These are phyloP conservation scores for Sinonovacula constricta DNA, from an alignment of 1,140 invertebrate genomes.

Conservation along the genomic window DNA sequence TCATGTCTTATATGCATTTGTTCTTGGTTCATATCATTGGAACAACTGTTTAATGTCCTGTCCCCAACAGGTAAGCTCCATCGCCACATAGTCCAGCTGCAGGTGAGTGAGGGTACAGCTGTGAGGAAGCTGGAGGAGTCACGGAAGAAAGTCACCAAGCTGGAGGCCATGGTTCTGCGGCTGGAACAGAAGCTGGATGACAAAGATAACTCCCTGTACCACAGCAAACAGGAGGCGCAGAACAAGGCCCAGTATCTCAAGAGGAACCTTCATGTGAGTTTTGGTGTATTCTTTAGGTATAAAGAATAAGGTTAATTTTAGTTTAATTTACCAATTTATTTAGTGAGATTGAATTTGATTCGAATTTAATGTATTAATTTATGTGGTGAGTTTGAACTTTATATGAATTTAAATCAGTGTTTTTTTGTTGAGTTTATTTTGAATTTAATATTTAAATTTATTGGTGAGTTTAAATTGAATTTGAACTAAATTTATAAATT, in stretches of 20 bases:
- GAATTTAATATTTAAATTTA: too few relatives aligned
- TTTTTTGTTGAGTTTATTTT: too few relatives aligned
- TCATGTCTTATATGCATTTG: background rate
- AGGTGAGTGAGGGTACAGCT: slow-evolving; percentile 78
- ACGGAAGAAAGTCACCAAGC: slow-evolving; percentile 71
- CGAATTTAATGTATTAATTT: too few relatives aligned
- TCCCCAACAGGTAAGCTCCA: slow-evolving; percentile 75
- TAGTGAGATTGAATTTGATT: too few relatives aligned
- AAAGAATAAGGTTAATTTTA: too few relatives aligned
- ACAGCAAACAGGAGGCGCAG: slow-evolving; percentile 73
- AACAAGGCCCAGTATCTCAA: slow-evolving; percentile 77
- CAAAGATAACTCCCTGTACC: slow-evolving; percentile 76
- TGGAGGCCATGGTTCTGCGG: slow-evolving; percentile 75
- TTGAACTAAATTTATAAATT: too few relatives aligned
- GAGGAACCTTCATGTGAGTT: slow-evolving; percentile 72
- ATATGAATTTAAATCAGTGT: too few relatives aligned
- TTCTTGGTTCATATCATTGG: background rate
- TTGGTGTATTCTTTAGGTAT: too few relatives aligned
- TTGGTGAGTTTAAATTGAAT: too few relatives aligned
- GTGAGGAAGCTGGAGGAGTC: slow-evolving; percentile 74
- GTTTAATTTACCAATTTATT: too few relatives aligned
- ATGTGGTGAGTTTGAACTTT: too few relatives aligned
- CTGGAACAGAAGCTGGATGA: slow-evolving; percentile 77
- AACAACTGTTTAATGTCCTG: background rate
- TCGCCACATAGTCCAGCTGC: slow-evolving; percentile 78